These are phyloP conservation scores for Drosophila pseudotakahashii DNA, from an alignment of 2,888 invertebrate species.

Conservation along the genomic window DNA sequence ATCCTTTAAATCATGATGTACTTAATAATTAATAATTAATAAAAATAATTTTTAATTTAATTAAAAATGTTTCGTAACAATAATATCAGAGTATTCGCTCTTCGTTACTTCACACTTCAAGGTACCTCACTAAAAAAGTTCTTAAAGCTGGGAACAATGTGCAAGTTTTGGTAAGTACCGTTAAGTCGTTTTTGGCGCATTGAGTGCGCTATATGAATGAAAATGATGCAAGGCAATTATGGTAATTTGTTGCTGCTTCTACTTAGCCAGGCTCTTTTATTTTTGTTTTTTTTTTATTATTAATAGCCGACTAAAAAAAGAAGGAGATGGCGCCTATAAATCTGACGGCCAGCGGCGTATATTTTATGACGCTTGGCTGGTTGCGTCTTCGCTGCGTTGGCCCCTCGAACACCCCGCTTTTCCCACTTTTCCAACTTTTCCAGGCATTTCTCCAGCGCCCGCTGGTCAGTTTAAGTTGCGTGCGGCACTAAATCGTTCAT, in stretches of 20 bases:
- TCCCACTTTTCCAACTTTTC: constrained; percentile 13
- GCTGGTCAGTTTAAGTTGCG: constrained; percentile 57
- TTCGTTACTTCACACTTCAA: neutral
- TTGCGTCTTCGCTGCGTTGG: constrained; percentile 47
- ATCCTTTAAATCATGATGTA: too few relatives aligned
- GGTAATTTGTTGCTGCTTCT: constrained; percentile 66
- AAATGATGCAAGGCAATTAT: constrained; percentile 62
- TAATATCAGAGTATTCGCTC: constrained; percentile 2
- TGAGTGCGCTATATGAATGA: constrained; percentile 3
- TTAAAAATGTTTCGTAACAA: neutral
- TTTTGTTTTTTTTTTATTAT: constrained; percentile 38
- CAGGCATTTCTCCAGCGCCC: constrained; percentile 3
- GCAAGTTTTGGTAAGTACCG: constrained; percentile 21
- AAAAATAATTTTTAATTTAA: too few relatives aligned
- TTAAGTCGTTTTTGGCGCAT: constrained; percentile 18
- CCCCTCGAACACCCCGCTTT: neutral
- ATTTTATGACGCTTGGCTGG: constrained; percentile 71
- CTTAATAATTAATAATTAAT: too few relatives aligned
- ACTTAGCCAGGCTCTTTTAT: constrained; percentile 22
- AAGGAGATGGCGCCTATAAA: constrained; percentile 59
- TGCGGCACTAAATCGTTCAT: constrained; percentile 71
- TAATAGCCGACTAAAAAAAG: constrained; percentile 45
- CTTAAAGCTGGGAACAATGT: constrained; percentile 22
- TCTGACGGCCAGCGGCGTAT: constrained; percentile 68
- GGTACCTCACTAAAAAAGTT: constrained; percentile 19